These are phyloP conservation scores for Hemicordylus capensis DNA, from an alignment of 2,113 vertebrate genomes.

Conservation along the genomic window DNA sequence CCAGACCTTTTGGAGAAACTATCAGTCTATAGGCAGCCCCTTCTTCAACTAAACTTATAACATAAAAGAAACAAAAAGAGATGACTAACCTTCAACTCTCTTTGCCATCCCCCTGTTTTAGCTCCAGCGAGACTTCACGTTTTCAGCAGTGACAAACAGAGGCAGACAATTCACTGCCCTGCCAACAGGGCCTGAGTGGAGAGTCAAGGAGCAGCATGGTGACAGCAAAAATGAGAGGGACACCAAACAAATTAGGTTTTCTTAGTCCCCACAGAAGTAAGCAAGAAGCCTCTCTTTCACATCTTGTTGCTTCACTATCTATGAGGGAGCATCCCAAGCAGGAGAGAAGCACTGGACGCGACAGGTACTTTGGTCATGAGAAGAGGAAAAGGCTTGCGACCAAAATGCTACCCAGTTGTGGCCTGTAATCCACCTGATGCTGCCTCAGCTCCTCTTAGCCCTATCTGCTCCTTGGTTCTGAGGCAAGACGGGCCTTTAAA, in stretches of 20 bases:
- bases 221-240: constrained; percentile 32
- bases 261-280: neutral
- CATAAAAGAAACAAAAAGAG: neutral
- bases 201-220: neutral
- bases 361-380: neutral
- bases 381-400: neutral
- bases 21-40: neutral
- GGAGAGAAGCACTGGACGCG: neutral
- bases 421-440: constrained; percentile 44
- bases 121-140: constrained; percentile 9
- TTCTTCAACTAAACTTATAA: neutral
- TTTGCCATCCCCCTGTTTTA: neutral
- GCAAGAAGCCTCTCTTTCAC: neutral
- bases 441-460: constrained; percentile 64
- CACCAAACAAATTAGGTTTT: neutral
- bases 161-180: neutral
- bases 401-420: neutral
- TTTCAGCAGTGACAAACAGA: rapidly evolving
- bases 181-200: neutral
- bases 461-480: constrained; percentile 73
- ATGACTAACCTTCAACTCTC: constrained; percentile 1
- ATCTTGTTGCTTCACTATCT: constrained; percentile 36
- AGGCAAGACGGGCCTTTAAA: constrained; percentile 79
- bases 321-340: constrained; percentile 27
- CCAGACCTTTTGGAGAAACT: neutral